Conservation (phyloP, 2,113 vertebrate genomes). For the Phaetusa simplex region DNA sequence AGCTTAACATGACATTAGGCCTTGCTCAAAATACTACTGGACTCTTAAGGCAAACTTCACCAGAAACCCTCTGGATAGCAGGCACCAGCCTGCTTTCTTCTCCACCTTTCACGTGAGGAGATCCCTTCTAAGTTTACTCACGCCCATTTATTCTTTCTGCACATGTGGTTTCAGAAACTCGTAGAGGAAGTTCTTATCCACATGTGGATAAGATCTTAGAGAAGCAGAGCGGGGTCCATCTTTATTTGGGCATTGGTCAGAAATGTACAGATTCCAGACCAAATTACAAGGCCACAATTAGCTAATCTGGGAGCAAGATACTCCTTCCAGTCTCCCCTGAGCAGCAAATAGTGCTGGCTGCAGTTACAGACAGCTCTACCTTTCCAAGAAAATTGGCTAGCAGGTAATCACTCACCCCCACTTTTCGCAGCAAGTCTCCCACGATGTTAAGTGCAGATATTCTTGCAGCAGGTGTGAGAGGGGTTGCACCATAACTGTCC, state of each 20-base stretch:
- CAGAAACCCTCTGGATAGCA: neutral
- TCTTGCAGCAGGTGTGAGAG: slow-evolving; percentile 92
- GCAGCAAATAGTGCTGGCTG: neutral
- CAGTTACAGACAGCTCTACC: neutral
- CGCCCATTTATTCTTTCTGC: neutral
- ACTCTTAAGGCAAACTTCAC: neutral
- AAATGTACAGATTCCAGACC: neutral
- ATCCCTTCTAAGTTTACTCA: neutral
- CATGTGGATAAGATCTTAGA: neutral
- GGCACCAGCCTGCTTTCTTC: neutral
- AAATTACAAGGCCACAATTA: neutral
- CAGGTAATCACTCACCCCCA: slow-evolving; percentile 80
- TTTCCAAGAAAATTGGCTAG: neutral
- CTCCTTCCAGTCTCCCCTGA: neutral
- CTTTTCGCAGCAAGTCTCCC: slow-evolving; percentile 95
- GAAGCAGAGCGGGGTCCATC: neutral
- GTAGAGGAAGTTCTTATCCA: neutral
- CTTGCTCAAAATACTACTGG: neutral
- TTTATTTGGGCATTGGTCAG: neutral
- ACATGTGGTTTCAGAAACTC: neutral
- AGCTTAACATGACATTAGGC: neutral
- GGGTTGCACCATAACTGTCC: slow-evolving; percentile 82
- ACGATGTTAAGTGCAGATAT: slow-evolving; percentile 98
- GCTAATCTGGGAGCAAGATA: neutral
- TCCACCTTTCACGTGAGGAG: neutral